Evolutionary conservation across 2,888 invertebrate genomes (phyloP), one percentile per base, ranked within the genome.

Genomic region (Drosophila sordidula): DNA sequence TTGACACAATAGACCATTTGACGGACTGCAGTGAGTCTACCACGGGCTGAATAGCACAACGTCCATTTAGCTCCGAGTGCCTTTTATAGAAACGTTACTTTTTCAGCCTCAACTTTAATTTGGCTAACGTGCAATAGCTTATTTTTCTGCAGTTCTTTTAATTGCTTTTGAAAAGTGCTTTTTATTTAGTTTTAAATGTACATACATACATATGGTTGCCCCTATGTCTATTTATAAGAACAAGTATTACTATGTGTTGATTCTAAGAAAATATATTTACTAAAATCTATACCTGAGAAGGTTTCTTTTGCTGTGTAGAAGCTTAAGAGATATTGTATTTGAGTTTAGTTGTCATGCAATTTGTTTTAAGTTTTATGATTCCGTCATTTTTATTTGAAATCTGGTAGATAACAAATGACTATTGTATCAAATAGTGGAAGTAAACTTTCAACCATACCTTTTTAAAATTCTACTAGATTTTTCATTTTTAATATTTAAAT

Each of bases 161-260:
- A 62, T 66, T 76, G 59, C 61, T 76, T 79, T 76, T 56, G 49
- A 66, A 72, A 75, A 75, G 77, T 64, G 45, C 36, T 69, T 73
- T 66, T 76, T 79, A 71, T 67, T 72, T 75, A 76, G 71, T 71
- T 79, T 44, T 79, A 79, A 54, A 42, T 79, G 55, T 77, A 78
- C 46, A 73, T 67, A 29, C 44, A 54, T 44, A 58, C 22, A 26
- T 32, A 46, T 29, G 25, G 54, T 49, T 73, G 55, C 59, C 46
- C 59, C 42, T 52, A 73, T 71, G 39, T 66, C 26, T 77, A 78
- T 61, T 47, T 56, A 45, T 79, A 68, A 75, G 69, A 46, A 42
- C 34, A 87, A 81, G 80, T 81, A 81, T 81, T 81, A 73, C 39
- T 55, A 59, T 78, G 57, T 81, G 71, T 84, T 63, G 55, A 68